Conservation (phyloP, 2,888 invertebrate genomes). For the Xiphydria camelus region DNA sequence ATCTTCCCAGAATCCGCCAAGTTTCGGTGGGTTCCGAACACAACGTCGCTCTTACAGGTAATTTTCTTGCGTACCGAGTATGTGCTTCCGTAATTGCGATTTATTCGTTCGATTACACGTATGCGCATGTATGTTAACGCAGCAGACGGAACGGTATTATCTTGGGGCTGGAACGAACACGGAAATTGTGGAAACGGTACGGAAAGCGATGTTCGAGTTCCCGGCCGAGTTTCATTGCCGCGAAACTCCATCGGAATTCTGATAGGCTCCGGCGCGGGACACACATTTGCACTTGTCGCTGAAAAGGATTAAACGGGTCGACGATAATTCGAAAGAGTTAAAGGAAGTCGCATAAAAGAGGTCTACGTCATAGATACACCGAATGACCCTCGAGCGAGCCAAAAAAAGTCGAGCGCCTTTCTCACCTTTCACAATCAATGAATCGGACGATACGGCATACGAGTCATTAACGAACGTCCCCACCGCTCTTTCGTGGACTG, state of each 20-base stretch:
- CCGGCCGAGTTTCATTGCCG: slow-evolving; percentile 50
- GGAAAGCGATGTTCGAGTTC: slow-evolving; percentile 57
- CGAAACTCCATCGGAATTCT: slow-evolving; percentile 25
- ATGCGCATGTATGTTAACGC: too few relatives aligned
- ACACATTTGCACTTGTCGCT: slow-evolving; percentile 53
- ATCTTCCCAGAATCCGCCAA: slow-evolving; percentile 61
- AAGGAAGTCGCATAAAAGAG: too few relatives aligned
- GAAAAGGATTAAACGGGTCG: slow-evolving; percentile 17
- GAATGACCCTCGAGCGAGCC: too few relatives aligned
- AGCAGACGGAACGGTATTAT: slow-evolving; percentile 67
- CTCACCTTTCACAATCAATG: too few relatives aligned
- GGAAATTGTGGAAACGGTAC: slow-evolving; percentile 77
- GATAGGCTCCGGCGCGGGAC: slow-evolving; percentile 55
- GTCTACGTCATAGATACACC: too few relatives aligned
- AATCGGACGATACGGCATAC: too few relatives aligned
- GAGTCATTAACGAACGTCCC: too few relatives aligned
- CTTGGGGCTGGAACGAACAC: slow-evolving; percentile 93
- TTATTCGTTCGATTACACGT: too few relatives aligned
- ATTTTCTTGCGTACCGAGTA: slow-evolving; percentile 4
- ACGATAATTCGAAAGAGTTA: neutral
- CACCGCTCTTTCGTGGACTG: too few relatives aligned
- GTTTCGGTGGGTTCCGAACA: slow-evolving; percentile 80
- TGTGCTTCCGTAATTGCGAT: too few relatives aligned
- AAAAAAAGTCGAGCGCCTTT: too few relatives aligned
- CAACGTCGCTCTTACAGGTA: slow-evolving; percentile 66